phyloP scores from a whole-genome alignment of 2,888 invertebrate genomes.

The Yponomeuta sedellus region DNA sequence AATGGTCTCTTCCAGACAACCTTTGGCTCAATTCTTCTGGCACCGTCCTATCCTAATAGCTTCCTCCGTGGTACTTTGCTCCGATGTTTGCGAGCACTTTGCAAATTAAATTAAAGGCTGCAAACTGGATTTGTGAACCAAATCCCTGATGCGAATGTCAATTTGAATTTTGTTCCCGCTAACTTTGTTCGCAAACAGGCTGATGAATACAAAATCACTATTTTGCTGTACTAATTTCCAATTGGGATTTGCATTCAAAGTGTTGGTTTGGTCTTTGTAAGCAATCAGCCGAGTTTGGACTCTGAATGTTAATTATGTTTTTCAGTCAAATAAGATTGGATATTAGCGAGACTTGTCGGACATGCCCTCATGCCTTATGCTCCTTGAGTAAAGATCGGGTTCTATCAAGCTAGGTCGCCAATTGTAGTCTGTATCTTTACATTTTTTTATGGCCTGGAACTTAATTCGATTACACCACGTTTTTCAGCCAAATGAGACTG shows the following conservation, averaged over 20 bases:
- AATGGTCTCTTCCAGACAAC: too few relatives aligned
- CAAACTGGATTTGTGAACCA: neutral
- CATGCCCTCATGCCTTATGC: too few relatives aligned
- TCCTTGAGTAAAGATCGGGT: too few relatives aligned
- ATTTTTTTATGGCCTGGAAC: too few relatives aligned
- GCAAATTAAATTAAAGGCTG: neutral
- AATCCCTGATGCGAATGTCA: slow-evolving; percentile 3
- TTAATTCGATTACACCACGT: too few relatives aligned
- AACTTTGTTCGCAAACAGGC: slow-evolving; percentile 8
- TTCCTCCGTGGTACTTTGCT: neutral
- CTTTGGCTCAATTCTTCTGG: neutral
- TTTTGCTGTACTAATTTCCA: neutral
- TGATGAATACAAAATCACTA: slow-evolving; percentile 3
- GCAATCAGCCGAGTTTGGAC: neutral
- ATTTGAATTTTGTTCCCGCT: neutral
- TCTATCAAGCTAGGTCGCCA: too few relatives aligned
- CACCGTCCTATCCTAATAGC: neutral
- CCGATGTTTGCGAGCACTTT: neutral
- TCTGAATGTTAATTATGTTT: neutral
- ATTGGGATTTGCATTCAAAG: neutral
- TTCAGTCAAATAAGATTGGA: neutral
- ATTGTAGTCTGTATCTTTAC: too few relatives aligned
- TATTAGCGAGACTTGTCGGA: neutral
- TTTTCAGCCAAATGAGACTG: too few relatives aligned
- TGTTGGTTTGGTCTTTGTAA: neutral